These are phyloP conservation scores for Cryptocheilus praepositus DNA, from an alignment of 2,888 invertebrate species.

Conservation along the genomic window DNA sequence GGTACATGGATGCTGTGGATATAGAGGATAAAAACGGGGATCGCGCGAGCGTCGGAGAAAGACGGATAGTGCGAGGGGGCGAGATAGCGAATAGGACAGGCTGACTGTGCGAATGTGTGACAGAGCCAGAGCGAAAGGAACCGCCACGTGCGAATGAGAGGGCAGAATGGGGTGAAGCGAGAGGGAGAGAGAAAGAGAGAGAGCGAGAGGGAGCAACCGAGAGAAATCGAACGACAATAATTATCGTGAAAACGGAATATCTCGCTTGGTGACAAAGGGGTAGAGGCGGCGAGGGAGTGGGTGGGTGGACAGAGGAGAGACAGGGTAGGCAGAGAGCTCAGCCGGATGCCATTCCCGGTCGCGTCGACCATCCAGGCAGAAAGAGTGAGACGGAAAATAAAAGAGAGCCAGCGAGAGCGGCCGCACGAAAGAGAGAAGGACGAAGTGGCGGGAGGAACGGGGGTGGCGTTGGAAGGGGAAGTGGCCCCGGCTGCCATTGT, in stretches of 20 bases:
- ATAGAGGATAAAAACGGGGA: conserved; percentile 34
- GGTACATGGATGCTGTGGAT: conserved; percentile 22
- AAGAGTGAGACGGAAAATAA: conserved; percentile 15
- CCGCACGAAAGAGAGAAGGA: conserved; percentile 14
- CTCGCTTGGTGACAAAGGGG: conserved; percentile 59
- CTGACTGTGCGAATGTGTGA: too few relatives aligned
- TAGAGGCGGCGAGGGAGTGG: conserved; percentile 27
- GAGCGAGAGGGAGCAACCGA: neutral
- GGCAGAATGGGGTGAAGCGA: neutral
- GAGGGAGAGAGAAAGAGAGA: conserved; percentile 9
- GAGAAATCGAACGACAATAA: conserved; percentile 71
- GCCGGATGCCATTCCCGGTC: conserved; percentile 71
- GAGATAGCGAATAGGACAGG: neutral
- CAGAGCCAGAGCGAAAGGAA: too few relatives aligned
- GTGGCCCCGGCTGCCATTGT: conserved; percentile 66
- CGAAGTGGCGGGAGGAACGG: conserved; percentile 34
- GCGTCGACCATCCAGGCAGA: conserved; percentile 47
- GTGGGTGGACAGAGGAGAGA: conserved; percentile 34
- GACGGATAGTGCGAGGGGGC: conserved; percentile 13
- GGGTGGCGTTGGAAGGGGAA: conserved; percentile 17
- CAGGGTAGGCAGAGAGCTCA: conserved; percentile 54
- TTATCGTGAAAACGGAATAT: conserved; percentile 73
- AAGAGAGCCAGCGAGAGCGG: neutral
- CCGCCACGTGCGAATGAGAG: too few relatives aligned
- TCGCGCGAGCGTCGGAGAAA: conserved; percentile 11